Percentiles rank a stretch among this genome's conserved stretches.
These are phyloP conservation scores for Bagarius yarrelli DNA, from an alignment of 2,113 vertebrate genomes.

Conservation along the genomic window DNA sequence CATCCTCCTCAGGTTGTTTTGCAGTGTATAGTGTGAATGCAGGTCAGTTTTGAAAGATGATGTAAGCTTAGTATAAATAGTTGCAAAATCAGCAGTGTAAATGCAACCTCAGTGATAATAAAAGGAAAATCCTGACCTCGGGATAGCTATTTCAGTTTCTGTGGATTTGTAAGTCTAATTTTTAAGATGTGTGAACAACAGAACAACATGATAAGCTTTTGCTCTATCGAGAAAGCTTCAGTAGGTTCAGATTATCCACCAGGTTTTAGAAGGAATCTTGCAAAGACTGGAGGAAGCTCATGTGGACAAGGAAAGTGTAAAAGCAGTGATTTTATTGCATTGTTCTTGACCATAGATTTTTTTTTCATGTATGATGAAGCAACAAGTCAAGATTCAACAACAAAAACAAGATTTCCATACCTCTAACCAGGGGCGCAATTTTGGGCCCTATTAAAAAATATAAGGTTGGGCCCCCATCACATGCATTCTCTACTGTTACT, in stretches of 20 bases:
- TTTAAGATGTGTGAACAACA: neutral
- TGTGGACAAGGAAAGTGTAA: neutral
- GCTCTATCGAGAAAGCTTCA: neutral
- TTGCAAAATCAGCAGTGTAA: neutral
- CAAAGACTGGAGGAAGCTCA: neutral
- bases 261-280: neutral
- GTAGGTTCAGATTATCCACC: neutral
- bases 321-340: neutral
- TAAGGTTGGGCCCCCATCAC: neutral
- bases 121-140: slow-evolving; percentile 25
- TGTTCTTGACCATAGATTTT: neutral
- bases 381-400: too few species aligned
- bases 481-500: too few species aligned
- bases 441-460: neutral
- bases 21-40: too few species aligned
- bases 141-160: slow-evolving; percentile 1
- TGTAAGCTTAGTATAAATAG: too few species aligned
- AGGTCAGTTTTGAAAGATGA: too few species aligned
- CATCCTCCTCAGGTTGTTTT: too few species aligned
- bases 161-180: neutral
- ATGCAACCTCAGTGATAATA: slow-evolving; percentile 11
- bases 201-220: neutral
- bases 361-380: neutral
- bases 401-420: neutral
- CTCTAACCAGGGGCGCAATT: neutral